Evolutionary conservation across 2,113 vertebrate species (phyloP).

Genomic region (Mohoua ochrocephala): DNA sequence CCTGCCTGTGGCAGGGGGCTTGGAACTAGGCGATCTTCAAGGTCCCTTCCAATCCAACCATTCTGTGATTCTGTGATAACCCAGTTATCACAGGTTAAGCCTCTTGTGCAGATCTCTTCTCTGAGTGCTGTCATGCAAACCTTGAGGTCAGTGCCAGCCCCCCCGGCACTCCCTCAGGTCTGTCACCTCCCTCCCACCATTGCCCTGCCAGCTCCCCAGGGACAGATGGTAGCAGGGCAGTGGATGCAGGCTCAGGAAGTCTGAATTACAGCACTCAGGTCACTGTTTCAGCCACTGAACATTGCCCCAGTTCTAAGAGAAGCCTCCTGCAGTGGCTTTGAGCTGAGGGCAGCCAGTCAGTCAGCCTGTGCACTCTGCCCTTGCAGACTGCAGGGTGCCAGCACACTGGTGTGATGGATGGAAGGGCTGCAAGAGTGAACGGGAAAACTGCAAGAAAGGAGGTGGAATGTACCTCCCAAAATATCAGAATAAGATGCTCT

Average conservation of each 20-base stretch:
- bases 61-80: no score
- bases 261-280: neutral
- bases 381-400: neutral
- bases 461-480: neutral
- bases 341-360: neutral
- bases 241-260: neutral
- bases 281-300: neutral
- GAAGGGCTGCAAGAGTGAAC: neutral
- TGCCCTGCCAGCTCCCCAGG: neutral
- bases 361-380: neutral
- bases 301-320: neutral
- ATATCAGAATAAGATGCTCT: neutral
- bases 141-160: neutral
- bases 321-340: neutral
- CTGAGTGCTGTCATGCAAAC: neutral
- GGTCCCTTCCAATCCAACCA: neutral
- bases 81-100: neutral
- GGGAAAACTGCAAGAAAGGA: neutral
- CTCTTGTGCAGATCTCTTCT: neutral
- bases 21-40: neutral
- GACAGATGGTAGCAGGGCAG: neutral
- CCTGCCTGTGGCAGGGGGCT: neutral
- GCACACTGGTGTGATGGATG: rapidly evolving
- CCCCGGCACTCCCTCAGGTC: rapidly evolving
- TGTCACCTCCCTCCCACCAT: neutral